phyloP scores from a whole-genome alignment of 2,888 invertebrate genomes.

The Eulithis testata region DNA sequence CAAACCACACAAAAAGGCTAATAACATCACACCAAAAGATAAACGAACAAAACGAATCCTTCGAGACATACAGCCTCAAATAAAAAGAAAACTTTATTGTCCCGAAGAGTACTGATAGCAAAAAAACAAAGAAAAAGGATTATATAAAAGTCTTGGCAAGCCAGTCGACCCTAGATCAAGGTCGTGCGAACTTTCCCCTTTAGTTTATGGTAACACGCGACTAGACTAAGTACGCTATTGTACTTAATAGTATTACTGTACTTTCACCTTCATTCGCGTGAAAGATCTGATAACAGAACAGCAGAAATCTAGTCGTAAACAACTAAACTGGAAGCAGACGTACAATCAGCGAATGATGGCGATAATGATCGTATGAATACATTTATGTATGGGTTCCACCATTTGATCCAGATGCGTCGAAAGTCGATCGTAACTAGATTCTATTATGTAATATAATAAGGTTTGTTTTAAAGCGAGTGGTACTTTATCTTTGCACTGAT shows the following conservation, averaged over 20 bases:
- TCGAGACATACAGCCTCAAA: slow-evolving; percentile 8
- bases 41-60: background rate
- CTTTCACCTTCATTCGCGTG: slow-evolving; percentile 31
- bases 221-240: slow-evolving; percentile 13
- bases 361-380: background rate
- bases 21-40: slow-evolving; percentile 4
- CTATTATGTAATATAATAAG: too few species aligned
- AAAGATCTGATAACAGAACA: slow-evolving; percentile 25
- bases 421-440: too few species aligned
- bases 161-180: slow-evolving; percentile 50
- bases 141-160: slow-evolving; percentile 36
- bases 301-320: slow-evolving; percentile 20
- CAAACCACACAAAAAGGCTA: background rate
- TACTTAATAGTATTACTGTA: slow-evolving; percentile 5
- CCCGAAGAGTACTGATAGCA: background rate
- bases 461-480: background rate
- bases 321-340: slow-evolving; percentile 5
- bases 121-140: background rate
- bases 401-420: too few species aligned
- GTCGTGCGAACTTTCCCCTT: slow-evolving; percentile 62
- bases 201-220: slow-evolving; percentile 31
- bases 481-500: too few species aligned
- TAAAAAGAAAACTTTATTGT: slow-evolving; percentile 2
- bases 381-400: too few species aligned
- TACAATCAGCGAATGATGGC: slow-evolving; percentile 1